Evolutionary conservation across 2,888 invertebrate species (phyloP).

Genomic region (Gymnosoma rotundatum): DNA sequence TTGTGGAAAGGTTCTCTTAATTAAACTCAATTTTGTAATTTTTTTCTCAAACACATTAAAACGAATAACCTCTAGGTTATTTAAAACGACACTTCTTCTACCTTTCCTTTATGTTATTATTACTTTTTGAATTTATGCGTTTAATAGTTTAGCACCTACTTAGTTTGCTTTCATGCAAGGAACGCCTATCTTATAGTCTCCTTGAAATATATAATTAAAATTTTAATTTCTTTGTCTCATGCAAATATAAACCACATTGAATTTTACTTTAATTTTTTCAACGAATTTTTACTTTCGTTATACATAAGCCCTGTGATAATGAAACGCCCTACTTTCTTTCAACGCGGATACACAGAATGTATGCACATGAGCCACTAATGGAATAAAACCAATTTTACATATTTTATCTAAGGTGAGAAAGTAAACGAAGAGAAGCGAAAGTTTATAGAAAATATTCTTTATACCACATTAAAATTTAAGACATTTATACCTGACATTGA

Average conservation of each 20-base stretch:
- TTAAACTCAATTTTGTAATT: no score
- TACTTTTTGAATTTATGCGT: not conserved
- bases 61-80: no score
- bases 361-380: slow-evolving; percentile 34
- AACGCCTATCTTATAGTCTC: not conserved
- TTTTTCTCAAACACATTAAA: no score
- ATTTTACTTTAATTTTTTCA: not conserved
- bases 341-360: not conserved
- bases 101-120: not conserved
- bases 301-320: slow-evolving; percentile 12
- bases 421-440: not conserved
- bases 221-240: slow-evolving; percentile 33
- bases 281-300: not conserved
- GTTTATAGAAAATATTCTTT: slow-evolving; percentile 5
- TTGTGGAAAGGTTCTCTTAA: no score
- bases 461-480: slow-evolving; percentile 49
- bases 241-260: slow-evolving; percentile 26
- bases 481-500: slow-evolving; percentile 49
- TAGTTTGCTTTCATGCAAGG: not conserved
- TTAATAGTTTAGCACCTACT: not conserved
- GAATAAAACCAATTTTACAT: slow-evolving; percentile 24
- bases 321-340: slow-evolving; percentile 21
- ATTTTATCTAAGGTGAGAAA: not conserved
- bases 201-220: slow-evolving; percentile 43
- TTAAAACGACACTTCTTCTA: not conserved